Conservation (phyloP, 1,140 invertebrate species). For the Drosophila busckii region DNA sequence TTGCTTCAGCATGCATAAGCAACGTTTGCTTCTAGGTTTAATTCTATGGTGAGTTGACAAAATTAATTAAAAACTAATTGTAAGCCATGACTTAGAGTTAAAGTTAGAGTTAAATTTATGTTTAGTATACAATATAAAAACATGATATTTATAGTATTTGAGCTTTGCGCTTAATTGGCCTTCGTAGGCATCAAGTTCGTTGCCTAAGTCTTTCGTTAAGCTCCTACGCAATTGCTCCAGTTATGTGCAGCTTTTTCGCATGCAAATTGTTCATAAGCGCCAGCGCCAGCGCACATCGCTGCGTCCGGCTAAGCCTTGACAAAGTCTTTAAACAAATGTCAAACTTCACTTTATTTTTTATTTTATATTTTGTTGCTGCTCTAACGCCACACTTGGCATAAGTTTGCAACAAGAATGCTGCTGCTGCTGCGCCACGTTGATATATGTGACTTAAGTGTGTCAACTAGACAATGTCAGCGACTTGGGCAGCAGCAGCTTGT, state of each 20-base stretch:
- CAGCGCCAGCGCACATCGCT: slow-evolving; percentile 16
- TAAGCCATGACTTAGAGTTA: neutral
- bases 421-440: slow-evolving; percentile 31
- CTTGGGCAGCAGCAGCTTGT: slow-evolving; percentile 38
- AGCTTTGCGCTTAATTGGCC: slow-evolving; percentile 15
- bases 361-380: slow-evolving; percentile 25
- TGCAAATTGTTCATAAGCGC: slow-evolving; percentile 7
- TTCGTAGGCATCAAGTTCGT: slow-evolving; percentile 50
- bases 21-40: slow-evolving; percentile 59
- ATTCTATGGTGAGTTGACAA: slow-evolving; percentile 60
- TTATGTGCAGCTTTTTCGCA: slow-evolving; percentile 19
- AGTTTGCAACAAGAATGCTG: slow-evolving; percentile 62
- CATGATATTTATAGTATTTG: neutral
- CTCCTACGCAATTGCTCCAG: slow-evolving; percentile 50
- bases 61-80: neutral
- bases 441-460: slow-evolving; percentile 73
- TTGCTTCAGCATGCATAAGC: slow-evolving; percentile 63
- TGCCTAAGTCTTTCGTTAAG: slow-evolving; percentile 66
- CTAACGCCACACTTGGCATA: slow-evolving; percentile 56
- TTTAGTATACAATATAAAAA: neutral
- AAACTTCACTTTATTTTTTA: slow-evolving; percentile 21
- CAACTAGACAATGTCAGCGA: slow-evolving; percentile 70
- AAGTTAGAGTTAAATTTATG: neutral
- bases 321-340: slow-evolving; percentile 53
- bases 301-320: slow-evolving; percentile 53